phyloP scores from a whole-genome alignment of 2,888 invertebrate genomes.

The Carcina quercana region DNA sequence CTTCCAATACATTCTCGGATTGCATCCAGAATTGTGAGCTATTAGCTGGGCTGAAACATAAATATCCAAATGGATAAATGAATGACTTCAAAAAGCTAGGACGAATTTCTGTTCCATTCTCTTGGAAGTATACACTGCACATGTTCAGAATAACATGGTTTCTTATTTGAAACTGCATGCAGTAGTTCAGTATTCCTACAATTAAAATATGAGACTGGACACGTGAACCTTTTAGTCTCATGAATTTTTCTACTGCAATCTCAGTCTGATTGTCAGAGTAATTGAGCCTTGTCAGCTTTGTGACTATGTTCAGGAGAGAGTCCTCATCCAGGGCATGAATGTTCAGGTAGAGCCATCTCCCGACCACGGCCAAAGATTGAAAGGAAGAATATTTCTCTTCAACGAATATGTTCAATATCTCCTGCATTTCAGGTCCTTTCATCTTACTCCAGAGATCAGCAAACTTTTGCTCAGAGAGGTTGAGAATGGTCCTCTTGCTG shows the following conservation, averaged over 20 bases:
- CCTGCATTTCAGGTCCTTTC: conserved; percentile 53
- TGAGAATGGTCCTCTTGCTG: conserved; percentile 74
- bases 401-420: conserved; percentile 58
- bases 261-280: conserved; percentile 74
- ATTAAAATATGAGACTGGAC: conserved; percentile 72
- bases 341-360: conserved; percentile 75
- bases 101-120: conserved; percentile 57
- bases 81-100: conserved; percentile 71
- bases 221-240: conserved; percentile 66
- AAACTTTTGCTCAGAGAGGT: conserved; percentile 74
- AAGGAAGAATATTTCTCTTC: conserved; percentile 50
- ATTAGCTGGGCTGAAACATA: conserved; percentile 71
- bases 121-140: conserved; percentile 73
- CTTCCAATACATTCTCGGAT: conserved; percentile 67
- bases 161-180: conserved; percentile 72
- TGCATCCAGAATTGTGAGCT: conserved; percentile 70
- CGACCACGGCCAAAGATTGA: conserved; percentile 51
- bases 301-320: conserved; percentile 67
- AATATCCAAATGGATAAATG: conserved; percentile 75
- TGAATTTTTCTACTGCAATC: conserved; percentile 75
- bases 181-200: conserved; percentile 76
- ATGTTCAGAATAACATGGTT: conserved; percentile 73
- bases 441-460: conserved; percentile 73
- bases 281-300: conserved; percentile 67
- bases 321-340: conserved; percentile 76